Evolutionary conservation across 2,113 vertebrate genomes (phyloP).

Genomic region (Pangasianodon hypophthalmus): DNA sequence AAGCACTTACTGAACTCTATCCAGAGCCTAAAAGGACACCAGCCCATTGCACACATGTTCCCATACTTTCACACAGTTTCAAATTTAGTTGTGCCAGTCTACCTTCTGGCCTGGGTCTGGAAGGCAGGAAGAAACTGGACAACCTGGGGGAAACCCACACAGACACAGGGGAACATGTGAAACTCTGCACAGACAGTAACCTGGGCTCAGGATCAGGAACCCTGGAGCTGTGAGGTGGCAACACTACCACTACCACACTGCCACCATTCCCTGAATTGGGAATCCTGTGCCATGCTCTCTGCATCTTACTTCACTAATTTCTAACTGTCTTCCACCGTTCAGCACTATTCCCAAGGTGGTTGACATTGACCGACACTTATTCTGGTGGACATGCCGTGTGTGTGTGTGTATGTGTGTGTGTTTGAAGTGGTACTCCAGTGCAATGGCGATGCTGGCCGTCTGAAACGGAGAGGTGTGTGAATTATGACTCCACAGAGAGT

Average conservation of each 20-base stretch:
- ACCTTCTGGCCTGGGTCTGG: too few relatives aligned
- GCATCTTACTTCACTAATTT: constrained; percentile 31
- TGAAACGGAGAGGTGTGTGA: constrained; percentile 20
- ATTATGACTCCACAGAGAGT: constrained; percentile 35
- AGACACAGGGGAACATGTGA: too few relatives aligned
- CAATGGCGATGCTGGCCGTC: constrained; percentile 6
- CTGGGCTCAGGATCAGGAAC: background rate
- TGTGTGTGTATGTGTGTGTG: constrained; percentile 27
- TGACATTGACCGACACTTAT: constrained; percentile 37
- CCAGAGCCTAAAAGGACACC: too few relatives aligned
- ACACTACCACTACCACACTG: background rate
- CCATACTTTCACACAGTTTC: too few relatives aligned
- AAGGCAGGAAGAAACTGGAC: too few relatives aligned
- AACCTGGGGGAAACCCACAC: too few relatives aligned
- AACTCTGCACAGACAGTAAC: background rate
- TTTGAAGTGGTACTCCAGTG: constrained; percentile 35
- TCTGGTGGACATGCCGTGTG: background rate
- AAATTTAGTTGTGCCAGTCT: too few relatives aligned
- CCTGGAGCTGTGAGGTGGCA: background rate
- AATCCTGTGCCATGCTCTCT: constrained; percentile 23
- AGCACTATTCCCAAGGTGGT: constrained; percentile 24
- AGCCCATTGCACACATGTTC: too few relatives aligned
- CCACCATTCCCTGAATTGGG: background rate
- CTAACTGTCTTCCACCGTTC: constrained; percentile 12
- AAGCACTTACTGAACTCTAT: background rate